phyloP scores from a whole-genome alignment of 2,888 invertebrate genomes.

The Lycaena phlaeas region DNA sequence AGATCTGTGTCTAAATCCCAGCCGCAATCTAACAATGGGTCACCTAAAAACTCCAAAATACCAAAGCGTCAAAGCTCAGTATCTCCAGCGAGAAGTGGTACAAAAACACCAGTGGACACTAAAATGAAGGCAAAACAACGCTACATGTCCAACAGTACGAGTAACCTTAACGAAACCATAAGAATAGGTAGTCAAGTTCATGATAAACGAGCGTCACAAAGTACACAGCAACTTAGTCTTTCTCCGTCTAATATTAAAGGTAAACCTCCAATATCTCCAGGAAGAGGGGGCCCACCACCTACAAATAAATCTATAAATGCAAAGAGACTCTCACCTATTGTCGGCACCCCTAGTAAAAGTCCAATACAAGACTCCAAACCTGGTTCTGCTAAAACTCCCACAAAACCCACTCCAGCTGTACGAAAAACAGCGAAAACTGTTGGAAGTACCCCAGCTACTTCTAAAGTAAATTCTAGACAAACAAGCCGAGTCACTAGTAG shows the following conservation, averaged over 20 bases:
- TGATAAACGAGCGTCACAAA: constrained; percentile 52
- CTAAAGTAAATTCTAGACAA: constrained; percentile 59
- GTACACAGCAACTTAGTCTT: constrained; percentile 51
- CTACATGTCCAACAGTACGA: constrained; percentile 63
- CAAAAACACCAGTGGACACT: constrained; percentile 35
- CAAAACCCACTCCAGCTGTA: constrained; percentile 37
- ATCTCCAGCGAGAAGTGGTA: constrained; percentile 45
- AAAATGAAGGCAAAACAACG: constrained; percentile 45
- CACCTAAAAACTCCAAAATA: constrained; percentile 64
- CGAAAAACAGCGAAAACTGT: constrained; percentile 46
- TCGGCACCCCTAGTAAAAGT: constrained; percentile 65
- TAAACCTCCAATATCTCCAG: constrained; percentile 65
- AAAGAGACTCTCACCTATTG: constrained; percentile 64
- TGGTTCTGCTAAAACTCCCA: constrained; percentile 38
- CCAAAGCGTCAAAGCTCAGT: constrained; percentile 61
- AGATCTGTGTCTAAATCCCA: constrained; percentile 52
- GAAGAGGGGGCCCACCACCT: constrained; percentile 60
- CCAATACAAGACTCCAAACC: constrained; percentile 52
- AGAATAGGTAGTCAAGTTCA: constrained; percentile 52
- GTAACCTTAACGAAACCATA: constrained; percentile 61
- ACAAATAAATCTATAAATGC: constrained; percentile 55
- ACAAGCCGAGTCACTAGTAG: constrained; percentile 51
- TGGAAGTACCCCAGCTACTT: constrained; percentile 47
- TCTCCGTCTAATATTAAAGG: constrained; percentile 51
- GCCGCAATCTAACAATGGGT: constrained; percentile 61